phyloP scores from a whole-genome alignment of 2,113 vertebrate species.

The Mastomys coucha region DNA sequence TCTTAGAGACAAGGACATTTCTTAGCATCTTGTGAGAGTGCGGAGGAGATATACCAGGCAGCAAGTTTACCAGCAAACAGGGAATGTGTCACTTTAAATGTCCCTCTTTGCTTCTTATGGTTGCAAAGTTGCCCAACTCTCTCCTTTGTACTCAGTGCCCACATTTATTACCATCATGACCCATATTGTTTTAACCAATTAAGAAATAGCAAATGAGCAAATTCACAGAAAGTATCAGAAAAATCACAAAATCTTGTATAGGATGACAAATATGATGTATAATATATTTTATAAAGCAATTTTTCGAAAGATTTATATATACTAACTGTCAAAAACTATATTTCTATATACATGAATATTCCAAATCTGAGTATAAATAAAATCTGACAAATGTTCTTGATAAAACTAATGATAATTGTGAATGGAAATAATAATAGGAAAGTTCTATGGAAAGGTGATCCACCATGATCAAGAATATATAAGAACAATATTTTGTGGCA shows the following conservation, averaged over 20 bases:
- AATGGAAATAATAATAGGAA: neutral
- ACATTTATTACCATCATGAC: neutral
- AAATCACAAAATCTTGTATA: neutral
- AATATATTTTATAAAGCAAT: neutral
- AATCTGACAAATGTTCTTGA: neutral
- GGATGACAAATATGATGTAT: neutral
- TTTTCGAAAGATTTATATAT: neutral
- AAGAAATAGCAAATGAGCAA: neutral
- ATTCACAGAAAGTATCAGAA: neutral
- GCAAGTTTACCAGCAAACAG: constrained; percentile 79
- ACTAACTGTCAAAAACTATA: neutral
- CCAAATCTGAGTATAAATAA: neutral
- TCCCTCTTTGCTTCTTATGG: neutral
- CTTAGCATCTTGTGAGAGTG: neutral
- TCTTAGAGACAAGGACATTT: neutral
- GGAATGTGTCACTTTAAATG: neutral
- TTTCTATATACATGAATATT: neutral
- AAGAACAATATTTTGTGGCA: neutral
- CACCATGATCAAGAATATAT: neutral
- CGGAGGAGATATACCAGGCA: constrained; percentile 81
- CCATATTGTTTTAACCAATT: neutral
- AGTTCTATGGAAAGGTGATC: neutral
- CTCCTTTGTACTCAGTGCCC: neutral
- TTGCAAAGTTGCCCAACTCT: neutral
- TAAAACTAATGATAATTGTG: neutral